Evolutionary conservation across 2,797 vertebrate species (phyloP), one percentile per base, ranked within the genome.

Genomic region (Poecilia picta): DNA sequence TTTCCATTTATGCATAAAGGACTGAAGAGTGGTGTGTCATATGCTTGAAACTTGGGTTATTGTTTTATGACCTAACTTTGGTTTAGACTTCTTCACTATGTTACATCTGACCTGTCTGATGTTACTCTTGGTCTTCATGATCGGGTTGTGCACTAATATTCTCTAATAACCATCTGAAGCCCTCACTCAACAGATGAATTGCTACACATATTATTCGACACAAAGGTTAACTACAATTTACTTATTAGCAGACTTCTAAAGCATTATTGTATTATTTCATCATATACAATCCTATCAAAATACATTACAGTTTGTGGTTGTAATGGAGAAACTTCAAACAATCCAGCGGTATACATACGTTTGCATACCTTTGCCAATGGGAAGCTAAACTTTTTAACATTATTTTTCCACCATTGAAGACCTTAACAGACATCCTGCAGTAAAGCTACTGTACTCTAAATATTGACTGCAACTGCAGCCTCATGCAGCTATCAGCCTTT

Each of bases 401-500:
- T 79, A 82, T 82, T 85, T 87, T 64, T 70, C 64, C 41, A 75
- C 75, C 47, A 73, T 46, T 45, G 36, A 73, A 51, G 72, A 68
- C 46, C 39, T 79, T 49, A 81, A 72, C 51, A 79, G 77, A 76
- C 73, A 72, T 85, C 83, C 80, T 64, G 73, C 87, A 89, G 87
- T 91, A 82, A 81, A 83, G 80, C 79, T 78, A 84, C 90, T 90
- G 78, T 86, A 88, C 76, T 76, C 75, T 82, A 81, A 82, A 85
- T 77, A 75, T 33, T 81, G 51, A 57, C 83, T 83, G 73, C 76
- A 59, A 53, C 72, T 77, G 72, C 72, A 83, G 72, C 85, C 83
- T 80, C 62, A 76, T 82, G 80, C 76, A 85, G 79, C 89, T 89
- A 90, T 91, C 77, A 31, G 80, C 78, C 84, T 88, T 90, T 86